phyloP scores from a whole-genome alignment of 2,888 invertebrate species.

The Drosophila austrosaltans region DNA sequence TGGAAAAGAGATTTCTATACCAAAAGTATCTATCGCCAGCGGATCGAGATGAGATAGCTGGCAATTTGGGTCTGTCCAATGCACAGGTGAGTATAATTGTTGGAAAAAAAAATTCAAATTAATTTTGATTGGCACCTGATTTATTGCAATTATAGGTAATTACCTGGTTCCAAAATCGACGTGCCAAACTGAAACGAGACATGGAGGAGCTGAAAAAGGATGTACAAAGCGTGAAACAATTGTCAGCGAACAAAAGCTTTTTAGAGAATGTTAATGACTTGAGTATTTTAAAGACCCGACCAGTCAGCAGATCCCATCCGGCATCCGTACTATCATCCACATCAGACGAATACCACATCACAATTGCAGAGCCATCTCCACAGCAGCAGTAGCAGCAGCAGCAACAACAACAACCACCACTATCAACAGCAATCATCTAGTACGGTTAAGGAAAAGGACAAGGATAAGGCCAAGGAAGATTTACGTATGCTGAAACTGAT shows the following conservation, averaged over 20 bases:
- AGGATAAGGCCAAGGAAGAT: constrained; percentile 80
- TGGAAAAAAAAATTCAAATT: neutral
- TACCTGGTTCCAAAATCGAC: constrained; percentile 97
- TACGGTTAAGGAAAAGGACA: constrained; percentile 35
- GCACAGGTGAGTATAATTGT: constrained; percentile 88
- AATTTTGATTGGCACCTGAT: neutral
- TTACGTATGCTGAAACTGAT: constrained; percentile 82
- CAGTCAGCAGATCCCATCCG: constrained; percentile 84
- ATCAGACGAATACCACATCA: constrained; percentile 12
- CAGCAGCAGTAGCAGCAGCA: constrained; percentile 7
- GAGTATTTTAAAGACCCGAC: constrained; percentile 94
- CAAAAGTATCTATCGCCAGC: constrained; percentile 99
- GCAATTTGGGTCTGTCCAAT: constrained; percentile 95
- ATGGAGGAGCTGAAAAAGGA: constrained; percentile 99
- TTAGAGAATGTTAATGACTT: constrained; percentile 96
- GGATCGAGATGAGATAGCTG: constrained; percentile 98
- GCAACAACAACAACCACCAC: constrained; percentile 25
- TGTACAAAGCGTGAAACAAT: constrained; percentile 95
- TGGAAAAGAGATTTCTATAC: constrained; percentile 98
- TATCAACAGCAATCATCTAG: constrained; percentile 38
- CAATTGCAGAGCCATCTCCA: constrained; percentile 44
- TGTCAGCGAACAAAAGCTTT: constrained; percentile 94
- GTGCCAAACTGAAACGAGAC: constrained; percentile 97
- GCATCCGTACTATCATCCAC: constrained; percentile 44
- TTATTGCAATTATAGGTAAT: constrained; percentile 87